Conservation (phyloP, 2,113 vertebrate species). For the Strigops habroptila region DNA sequence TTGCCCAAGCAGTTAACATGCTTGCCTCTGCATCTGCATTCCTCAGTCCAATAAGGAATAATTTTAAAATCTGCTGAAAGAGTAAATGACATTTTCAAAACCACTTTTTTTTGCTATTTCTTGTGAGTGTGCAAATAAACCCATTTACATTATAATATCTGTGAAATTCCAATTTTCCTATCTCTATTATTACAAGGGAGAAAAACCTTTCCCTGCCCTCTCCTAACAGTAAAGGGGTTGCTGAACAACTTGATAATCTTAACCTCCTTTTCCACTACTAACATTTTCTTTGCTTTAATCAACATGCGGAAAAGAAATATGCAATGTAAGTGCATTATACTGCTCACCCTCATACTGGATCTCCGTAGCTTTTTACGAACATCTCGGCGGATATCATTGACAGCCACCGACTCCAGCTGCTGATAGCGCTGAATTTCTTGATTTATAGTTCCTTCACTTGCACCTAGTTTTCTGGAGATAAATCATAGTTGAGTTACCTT, state of each 20-base stretch:
- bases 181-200: not conserved
- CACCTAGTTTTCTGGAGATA: conserved; percentile 88
- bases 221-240: not conserved
- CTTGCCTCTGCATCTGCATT: not conserved
- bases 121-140: not conserved
- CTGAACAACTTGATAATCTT: not conserved
- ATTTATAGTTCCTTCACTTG: conserved; percentile 97
- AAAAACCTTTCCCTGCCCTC: not conserved
- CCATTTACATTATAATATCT: not conserved
- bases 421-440: conserved; percentile 98
- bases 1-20: not conserved
- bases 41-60: not conserved
- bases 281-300: not conserved
- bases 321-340: not conserved
- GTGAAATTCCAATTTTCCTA: not conserved
- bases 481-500: not conserved
- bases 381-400: conserved; percentile 95
- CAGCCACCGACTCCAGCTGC: conserved; percentile 94
- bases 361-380: conserved; percentile 94
- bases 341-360: conserved; percentile 95
- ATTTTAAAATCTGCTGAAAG: not conserved
- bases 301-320: not conserved
- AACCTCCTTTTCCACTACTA: not conserved
- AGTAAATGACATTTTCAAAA: not conserved
- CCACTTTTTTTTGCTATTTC: not conserved